Evolutionary conservation across 2,113 vertebrate genomes (phyloP).

Genomic region (Sinocyclocheilus anshuiensis): DNA sequence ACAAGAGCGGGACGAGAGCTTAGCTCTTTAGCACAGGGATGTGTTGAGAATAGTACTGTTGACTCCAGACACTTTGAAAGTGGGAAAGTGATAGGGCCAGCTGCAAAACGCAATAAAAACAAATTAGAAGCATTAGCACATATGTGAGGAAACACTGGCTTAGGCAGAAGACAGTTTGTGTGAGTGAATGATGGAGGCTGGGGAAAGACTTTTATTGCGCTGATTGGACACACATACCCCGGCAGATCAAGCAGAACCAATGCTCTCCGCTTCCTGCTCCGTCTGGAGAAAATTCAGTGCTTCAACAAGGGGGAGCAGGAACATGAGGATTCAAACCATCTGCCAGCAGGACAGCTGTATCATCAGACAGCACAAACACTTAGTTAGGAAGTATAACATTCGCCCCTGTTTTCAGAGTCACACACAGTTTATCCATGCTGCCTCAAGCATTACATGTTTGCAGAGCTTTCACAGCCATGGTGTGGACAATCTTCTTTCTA

Average conservation of each 20-base stretch:
- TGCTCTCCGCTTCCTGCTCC: constrained; percentile 74
- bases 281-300: constrained; percentile 72
- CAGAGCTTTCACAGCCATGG: neutral
- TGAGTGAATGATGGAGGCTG: constrained; percentile 60
- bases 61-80: constrained; percentile 38
- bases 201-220: constrained; percentile 65
- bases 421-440: neutral
- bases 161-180: constrained; percentile 38
- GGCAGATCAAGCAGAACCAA: constrained; percentile 75
- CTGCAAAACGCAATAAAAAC: constrained; percentile 71
- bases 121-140: constrained; percentile 76
- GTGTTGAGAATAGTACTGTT: neutral
- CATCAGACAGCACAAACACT: constrained; percentile 17
- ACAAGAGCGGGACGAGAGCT: neutral
- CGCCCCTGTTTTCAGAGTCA: neutral
- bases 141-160: constrained; percentile 67
- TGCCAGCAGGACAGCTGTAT: constrained; percentile 25
- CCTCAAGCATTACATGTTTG: neutral
- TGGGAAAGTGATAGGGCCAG: constrained; percentile 69
- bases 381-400: neutral
- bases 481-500: neutral
- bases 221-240: constrained; percentile 76
- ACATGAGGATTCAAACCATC: constrained; percentile 12
- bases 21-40: neutral
- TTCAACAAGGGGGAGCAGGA: constrained; percentile 57